Evolutionary conservation across 2,113 vertebrate species (phyloP), one percentile per base, ranked within the genome.

Genomic region (Ictidomys tridecemlineatus): DNA sequence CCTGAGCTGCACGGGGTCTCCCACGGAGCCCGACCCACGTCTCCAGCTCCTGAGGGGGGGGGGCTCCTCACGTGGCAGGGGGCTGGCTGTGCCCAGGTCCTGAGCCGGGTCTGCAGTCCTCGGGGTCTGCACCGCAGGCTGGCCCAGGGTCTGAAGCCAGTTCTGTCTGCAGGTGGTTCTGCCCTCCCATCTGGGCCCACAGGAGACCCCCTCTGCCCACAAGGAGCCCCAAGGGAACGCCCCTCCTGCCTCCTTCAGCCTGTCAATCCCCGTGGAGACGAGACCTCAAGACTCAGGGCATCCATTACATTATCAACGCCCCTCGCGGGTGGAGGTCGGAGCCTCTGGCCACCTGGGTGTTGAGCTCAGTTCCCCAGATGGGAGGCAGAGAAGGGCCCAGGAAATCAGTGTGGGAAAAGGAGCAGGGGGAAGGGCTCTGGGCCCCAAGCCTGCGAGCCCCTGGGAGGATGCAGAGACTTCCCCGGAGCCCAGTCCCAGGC

Each of bases 401-500:
- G 58, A n/a, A 11, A 8, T 48, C 30, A 24, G 61, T 4, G 17
- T n/a, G 26, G 17, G 22, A 28, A 77, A 58, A 45, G 34, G 70
- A 26, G 14, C 5, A 2, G 45, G 32, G 48, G 79, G 63, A 70
- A 37, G 18, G 24, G 14, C 1, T 8, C 2, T 3, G 58, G 34
- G n/a, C 28, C 8, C 12, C 10, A 8, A 8, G 5, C 0, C 34
- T 58, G 9, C 61, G 10, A 30, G 4, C 32, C 28, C 13, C 28
- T 28, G 13, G 14, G 14, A 67, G 28, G n/a, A 1, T 39, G 34
- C 17, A 39, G 42, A 39, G 26, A 26, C 0, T 0, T 32, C 18
- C 20, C 69, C 56, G 51, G 30, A 51, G 37, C 56, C 84, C 53
- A 7, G 1, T 12, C 34, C n/a, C n/a, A 9, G 51, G 22, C 16